These are phyloP conservation scores for Pilophorus perplexus DNA, from an alignment of 2,888 invertebrate genomes.

Conservation along the genomic window DNA sequence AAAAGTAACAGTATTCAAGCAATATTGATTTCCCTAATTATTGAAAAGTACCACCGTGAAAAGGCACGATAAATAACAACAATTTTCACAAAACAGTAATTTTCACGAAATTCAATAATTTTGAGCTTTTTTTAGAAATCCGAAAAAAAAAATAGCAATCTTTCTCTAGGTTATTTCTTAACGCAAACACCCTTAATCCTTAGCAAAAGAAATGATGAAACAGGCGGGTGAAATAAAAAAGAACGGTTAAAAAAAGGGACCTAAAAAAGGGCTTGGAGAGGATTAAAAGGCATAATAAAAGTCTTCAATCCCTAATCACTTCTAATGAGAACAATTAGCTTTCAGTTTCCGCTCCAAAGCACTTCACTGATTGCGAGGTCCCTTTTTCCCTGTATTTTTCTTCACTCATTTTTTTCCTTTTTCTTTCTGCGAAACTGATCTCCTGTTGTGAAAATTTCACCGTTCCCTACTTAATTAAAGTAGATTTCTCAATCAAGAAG, in stretches of 20 bases:
- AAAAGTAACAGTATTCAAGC: too few species aligned
- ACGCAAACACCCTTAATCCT: constrained; percentile 17
- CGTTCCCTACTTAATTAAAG: constrained; percentile 38
- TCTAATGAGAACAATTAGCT: constrained; percentile 41
- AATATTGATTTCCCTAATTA: too few species aligned
- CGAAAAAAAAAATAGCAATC: too few species aligned
- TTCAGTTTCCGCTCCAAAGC: constrained; percentile 39
- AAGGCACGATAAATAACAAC: too few species aligned
- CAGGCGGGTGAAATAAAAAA: background rate
- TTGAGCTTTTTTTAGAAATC: too few species aligned
- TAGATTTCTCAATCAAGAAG: constrained; percentile 38
- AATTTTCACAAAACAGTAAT: too few species aligned
- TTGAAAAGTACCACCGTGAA: too few species aligned
- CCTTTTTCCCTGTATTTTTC: constrained; percentile 1
- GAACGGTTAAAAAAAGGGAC: background rate
- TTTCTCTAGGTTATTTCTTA: constrained; percentile 5
- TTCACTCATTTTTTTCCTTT: background rate
- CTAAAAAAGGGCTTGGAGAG: constrained; percentile 14
- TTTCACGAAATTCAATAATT: too few species aligned
- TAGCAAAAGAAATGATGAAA: background rate
- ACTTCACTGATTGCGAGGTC: constrained; percentile 33
- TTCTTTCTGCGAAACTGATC: constrained; percentile 34
- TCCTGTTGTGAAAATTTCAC: constrained; percentile 39
- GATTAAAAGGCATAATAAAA: constrained; percentile 40
- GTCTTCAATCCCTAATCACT: constrained; percentile 40